Percentiles rank a stretch among this genome's conserved stretches.
Evolutionary conservation across 1,140 invertebrate genomes (phyloP).

Genomic region (Condylostylus longicornis): DNA sequence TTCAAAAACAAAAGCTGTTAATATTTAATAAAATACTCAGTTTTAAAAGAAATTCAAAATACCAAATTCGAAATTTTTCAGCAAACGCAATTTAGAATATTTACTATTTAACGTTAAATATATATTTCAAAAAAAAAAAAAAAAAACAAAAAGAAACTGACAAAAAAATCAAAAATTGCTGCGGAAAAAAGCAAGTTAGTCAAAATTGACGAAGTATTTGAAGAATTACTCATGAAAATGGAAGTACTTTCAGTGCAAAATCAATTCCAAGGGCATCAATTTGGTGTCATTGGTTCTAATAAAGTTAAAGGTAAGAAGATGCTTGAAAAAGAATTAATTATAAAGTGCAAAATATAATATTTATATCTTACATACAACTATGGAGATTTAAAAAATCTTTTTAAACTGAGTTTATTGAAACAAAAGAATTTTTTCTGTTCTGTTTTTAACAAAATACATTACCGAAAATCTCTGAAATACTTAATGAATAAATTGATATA

Average conservation of each 20-base stretch:
- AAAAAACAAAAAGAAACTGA: background rate
- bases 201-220: conserved; percentile 13
- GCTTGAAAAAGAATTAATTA: no score
- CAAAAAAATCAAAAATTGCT: background rate
- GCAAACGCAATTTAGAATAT: background rate
- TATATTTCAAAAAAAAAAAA: background rate
- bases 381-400: no score
- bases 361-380: no score
- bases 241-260: conserved; percentile 33
- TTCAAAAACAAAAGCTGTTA: no score
- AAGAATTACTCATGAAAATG: conserved; percentile 27
- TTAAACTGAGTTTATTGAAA: no score
- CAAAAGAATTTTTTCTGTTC: no score
- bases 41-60: conserved; percentile 7
- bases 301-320: conserved; percentile 30
- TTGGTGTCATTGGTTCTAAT: conserved; percentile 30
- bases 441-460: no score
- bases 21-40: no score
- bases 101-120: background rate
- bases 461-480: no score
- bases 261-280: conserved; percentile 32
- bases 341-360: no score
- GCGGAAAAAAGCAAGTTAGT: conserved; percentile 5
- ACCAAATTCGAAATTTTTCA: background rate
- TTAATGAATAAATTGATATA: no score